phyloP scores from a whole-genome alignment of 1,140 invertebrate species.

The Harpegnathos saltator region DNA sequence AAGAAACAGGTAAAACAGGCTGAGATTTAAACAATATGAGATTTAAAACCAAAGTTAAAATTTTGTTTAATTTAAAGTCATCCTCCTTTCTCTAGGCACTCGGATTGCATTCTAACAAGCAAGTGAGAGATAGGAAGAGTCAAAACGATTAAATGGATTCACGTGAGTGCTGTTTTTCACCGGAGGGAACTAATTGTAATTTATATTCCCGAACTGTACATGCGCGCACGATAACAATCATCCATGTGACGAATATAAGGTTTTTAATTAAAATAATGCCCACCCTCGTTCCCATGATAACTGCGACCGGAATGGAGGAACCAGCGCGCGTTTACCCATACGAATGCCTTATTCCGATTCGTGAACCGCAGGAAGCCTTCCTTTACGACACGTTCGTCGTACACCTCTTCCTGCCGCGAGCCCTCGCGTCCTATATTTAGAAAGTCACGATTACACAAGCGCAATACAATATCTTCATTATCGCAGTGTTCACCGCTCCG shows the following conservation, averaged over 20 bases:
- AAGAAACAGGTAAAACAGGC: too few relatives aligned
- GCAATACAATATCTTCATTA: not conserved
- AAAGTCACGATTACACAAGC: constrained; percentile 49
- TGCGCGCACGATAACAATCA: not conserved
- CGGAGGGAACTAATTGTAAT: constrained; percentile 4
- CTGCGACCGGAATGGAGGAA: constrained; percentile 46
- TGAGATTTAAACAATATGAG: too few relatives aligned
- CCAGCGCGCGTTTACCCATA: constrained; percentile 63
- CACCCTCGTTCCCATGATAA: constrained; percentile 4
- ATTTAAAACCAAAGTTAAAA: too few relatives aligned
- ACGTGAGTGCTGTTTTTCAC: not conserved
- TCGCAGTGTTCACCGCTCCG: not conserved
- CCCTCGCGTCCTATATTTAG: constrained; percentile 68
- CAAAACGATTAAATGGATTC: constrained; percentile 4
- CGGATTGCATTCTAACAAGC: too few relatives aligned
- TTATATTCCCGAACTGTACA: constrained; percentile 30
- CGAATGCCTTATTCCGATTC: constrained; percentile 69
- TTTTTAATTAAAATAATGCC: constrained; percentile 48
- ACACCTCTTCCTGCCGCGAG: constrained; percentile 68
- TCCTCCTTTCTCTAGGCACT: too few relatives aligned
- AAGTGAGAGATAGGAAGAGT: too few relatives aligned
- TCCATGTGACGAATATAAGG: constrained; percentile 5
- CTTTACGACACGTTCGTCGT: constrained; percentile 66
- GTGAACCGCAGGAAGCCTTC: constrained; percentile 69
- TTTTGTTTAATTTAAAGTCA: not conserved